Evolutionary conservation across 2,113 vertebrate species (phyloP), one percentile per base, ranked within the genome.

Genomic region (Marcusenius ussheri): DNA sequence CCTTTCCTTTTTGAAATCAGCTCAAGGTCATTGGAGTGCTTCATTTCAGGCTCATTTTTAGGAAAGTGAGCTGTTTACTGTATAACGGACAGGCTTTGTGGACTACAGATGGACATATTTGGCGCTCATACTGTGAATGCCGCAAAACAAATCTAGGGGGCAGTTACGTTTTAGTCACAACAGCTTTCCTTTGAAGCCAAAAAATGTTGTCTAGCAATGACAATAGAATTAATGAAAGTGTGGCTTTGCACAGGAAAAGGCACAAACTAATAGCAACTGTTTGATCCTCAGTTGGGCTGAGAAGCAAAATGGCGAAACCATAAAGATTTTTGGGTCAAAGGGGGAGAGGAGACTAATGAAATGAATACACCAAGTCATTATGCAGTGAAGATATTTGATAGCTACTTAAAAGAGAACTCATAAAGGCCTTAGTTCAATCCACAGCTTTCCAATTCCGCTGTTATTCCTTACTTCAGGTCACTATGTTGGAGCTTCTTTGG

Each of bases 1-100:
- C 47, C 70, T 74, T 87, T 51, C 80, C 51, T n/a, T 62, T 80
- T 89, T 35, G 45, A 31, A 58, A 56, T 89, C 80, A 56, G 39
- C 35, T 66, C 27, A 9, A 56, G 50, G 74, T 51, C 39, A 84
- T 84, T 84, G 89, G 21, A 83, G 80, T 51, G 24, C 42, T 46
- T 86, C 83, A 90, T 45, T 19, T 47, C 39, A 13, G 56, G 51
- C 27, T 39, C 46, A 80, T 66, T 50, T 46, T 21, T 58, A 39
- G 27, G 46, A 62, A 50, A 77, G 88, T 31, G 74, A 27, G 27
- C 74, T 6, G 47, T 89, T 83, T 56, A 13, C 24, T 50, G 47
- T 86, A 3, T 47, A 27, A 6, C 47, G 3, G 47, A 50, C 47
- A 49, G n/a, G 24, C 24, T 31, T 86, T 27, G 13, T 86, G 47